Conservation (phyloP, 2,113 vertebrate genomes). For the Sula dactylatra region DNA sequence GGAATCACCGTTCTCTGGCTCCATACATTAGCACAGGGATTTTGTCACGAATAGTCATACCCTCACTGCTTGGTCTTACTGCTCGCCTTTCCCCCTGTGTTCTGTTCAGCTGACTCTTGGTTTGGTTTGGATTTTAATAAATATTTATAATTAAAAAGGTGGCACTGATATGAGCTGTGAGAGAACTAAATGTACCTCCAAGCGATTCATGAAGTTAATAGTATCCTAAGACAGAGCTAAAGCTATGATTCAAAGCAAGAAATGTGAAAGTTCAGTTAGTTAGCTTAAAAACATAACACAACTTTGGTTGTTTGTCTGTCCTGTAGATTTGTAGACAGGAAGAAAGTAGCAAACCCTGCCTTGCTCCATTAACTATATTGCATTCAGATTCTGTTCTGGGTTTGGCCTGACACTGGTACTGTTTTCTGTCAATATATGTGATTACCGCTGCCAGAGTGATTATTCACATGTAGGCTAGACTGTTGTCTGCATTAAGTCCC, state of each 20-base stretch:
- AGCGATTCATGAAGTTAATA: background rate
- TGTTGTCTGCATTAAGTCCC: background rate
- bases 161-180: background rate
- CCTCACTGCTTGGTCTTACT: background rate
- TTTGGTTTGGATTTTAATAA: background rate
- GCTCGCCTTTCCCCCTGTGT: rapidly evolving
- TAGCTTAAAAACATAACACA: background rate
- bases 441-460: background rate
- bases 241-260: background rate
- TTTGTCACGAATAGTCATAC: background rate
- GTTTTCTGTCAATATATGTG: background rate
- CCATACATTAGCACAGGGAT: rapidly evolving
- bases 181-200: background rate
- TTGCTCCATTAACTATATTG: background rate
- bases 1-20: background rate
- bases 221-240: background rate
- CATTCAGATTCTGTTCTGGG: background rate
- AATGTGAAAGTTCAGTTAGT: background rate
- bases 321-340: background rate
- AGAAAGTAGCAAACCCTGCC: background rate
- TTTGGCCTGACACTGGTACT: background rate
- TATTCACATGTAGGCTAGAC: background rate
- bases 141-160: background rate
- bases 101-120: background rate
- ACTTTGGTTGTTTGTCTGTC: background rate